Percentiles rank a stretch among this genome's conserved stretches.
Conservation (phyloP, 2,888 invertebrate genomes). For the Argyresthia goedartella region DNA sequence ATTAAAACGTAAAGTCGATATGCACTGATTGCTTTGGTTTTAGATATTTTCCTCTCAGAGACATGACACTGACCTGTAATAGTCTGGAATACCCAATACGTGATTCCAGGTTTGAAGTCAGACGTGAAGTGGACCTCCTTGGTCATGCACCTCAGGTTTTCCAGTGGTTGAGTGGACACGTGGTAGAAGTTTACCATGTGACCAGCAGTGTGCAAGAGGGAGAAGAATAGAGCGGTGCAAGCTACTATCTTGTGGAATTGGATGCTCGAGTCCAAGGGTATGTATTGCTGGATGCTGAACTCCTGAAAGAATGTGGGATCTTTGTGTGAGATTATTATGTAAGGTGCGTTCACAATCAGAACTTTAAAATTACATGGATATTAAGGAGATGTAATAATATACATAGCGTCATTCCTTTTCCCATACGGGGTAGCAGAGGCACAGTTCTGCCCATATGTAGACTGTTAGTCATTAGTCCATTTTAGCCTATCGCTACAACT, state of each 20-base stretch:
- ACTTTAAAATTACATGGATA: no score
- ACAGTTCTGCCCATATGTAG: no score
- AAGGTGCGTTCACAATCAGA: no score
- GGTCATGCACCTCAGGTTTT: slow-evolving; percentile 91
- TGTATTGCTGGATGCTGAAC: slow-evolving; percentile 93
- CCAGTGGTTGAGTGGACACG: slow-evolving; percentile 94
- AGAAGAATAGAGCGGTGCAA: slow-evolving; percentile 93
- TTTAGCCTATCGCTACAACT: no score
- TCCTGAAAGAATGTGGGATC: slow-evolving; percentile 61
- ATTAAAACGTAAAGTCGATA: no score
- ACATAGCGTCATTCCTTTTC: no score
- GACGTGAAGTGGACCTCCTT: slow-evolving; percentile 95
- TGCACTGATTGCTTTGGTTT: no score
- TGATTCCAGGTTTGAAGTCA: slow-evolving; percentile 93
- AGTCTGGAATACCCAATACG: slow-evolving; percentile 96
- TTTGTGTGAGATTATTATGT: no score
- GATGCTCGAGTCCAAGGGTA: slow-evolving; percentile 94
- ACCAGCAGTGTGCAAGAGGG: slow-evolving; percentile 91
- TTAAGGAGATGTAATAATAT: no score
- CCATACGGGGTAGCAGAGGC: no score
- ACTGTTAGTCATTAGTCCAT: no score
- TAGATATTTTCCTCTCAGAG: no score
- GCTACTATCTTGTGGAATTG: slow-evolving; percentile 98
- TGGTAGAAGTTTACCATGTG: slow-evolving; percentile 98
- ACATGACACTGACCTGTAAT: slow-evolving; percentile 78